Evolutionary conservation across 2,113 vertebrate genomes (phyloP).

Genomic region (Clarias magur): DNA sequence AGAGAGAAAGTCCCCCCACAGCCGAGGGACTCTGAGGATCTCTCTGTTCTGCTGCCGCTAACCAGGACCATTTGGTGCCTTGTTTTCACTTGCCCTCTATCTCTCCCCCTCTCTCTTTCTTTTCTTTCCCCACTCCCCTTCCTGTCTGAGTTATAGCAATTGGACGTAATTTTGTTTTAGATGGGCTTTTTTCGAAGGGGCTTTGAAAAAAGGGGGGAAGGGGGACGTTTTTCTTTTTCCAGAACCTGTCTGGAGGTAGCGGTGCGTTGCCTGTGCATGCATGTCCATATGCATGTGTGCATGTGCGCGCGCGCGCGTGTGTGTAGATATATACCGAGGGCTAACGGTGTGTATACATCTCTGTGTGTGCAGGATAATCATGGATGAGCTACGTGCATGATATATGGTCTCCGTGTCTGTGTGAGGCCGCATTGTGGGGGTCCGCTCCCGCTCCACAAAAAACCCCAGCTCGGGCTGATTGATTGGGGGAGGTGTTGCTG

Average conservation of each 20-base stretch:
- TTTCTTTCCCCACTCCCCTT: constrained; percentile 45
- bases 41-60: constrained; percentile 65
- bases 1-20: constrained; percentile 35
- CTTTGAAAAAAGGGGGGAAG: not conserved
- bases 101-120: constrained; percentile 40
- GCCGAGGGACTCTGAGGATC: constrained; percentile 59
- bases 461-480: constrained; percentile 61
- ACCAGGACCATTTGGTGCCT: constrained; percentile 70
- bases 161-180: constrained; percentile 63
- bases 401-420: constrained; percentile 31
- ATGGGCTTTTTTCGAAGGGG: constrained; percentile 14
- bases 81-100: constrained; percentile 60
- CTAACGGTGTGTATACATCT: constrained; percentile 8
- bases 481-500: constrained; percentile 75
- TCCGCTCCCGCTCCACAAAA: constrained; percentile 44
- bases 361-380: not conserved
- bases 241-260: not conserved
- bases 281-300: not conserved
- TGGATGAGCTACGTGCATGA: not conserved
- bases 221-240: not conserved
- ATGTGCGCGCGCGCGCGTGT: not conserved
- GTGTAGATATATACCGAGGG: not conserved
- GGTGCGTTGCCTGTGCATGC: not conserved
- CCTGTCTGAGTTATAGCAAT: constrained; percentile 57
- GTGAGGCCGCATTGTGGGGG: constrained; percentile 58